These are phyloP conservation scores for Coptodon rendalli DNA, from an alignment of 2,113 vertebrate species.

Conservation along the genomic window DNA sequence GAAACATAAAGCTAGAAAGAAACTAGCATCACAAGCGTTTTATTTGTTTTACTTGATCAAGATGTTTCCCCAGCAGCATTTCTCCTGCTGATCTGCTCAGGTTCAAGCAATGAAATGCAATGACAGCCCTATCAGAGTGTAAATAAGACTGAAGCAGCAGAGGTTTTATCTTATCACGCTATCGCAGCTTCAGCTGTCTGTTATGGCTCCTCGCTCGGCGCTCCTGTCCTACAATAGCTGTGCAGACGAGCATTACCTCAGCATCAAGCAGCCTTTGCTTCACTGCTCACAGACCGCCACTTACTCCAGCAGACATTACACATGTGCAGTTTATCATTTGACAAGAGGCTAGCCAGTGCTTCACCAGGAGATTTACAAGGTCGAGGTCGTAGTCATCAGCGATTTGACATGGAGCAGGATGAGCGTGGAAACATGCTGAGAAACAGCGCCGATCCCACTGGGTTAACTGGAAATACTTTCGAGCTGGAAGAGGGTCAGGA, in stretches of 20 bases:
- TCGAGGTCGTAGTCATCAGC: not conserved
- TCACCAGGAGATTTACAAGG: conserved; percentile 14
- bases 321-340: conserved; percentile 22
- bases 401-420: not conserved
- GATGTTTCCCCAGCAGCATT: not conserved
- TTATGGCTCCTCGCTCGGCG: not conserved
- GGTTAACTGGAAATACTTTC: not conserved
- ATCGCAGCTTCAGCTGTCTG: not conserved
- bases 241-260: conserved; percentile 6
- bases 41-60: not conserved
- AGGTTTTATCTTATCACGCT: not conserved
- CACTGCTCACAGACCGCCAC: not conserved
- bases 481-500: not conserved
- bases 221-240: not conserved
- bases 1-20: not conserved
- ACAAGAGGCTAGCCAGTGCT: not conserved
- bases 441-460: not conserved
- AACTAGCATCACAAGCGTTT: fast-evolving
- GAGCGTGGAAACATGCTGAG: not conserved
- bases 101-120: not conserved
- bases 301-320: conserved; percentile 33
- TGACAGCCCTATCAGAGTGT: not conserved
- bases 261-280: not conserved
- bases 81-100: not conserved
- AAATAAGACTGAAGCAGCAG: not conserved